These are phyloP conservation scores for Idaea straminata DNA, from an alignment of 2,888 invertebrate species.

Conservation along the genomic window DNA sequence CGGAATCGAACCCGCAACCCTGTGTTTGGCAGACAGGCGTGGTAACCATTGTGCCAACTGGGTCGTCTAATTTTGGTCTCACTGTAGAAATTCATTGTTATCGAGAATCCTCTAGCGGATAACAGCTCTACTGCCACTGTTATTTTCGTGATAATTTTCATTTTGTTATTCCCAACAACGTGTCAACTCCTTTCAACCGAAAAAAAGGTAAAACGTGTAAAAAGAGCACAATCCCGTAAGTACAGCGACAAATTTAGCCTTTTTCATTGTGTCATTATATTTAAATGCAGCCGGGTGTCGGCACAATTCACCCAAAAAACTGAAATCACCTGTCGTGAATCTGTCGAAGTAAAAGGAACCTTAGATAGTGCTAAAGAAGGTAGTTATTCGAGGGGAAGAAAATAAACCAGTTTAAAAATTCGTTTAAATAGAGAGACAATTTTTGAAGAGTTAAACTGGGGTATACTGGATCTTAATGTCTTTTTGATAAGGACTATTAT, in stretches of 20 bases:
- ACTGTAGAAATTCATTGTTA: not conserved
- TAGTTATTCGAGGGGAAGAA: conserved; percentile 30
- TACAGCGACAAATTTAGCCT: conserved; percentile 56
- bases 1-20: too few relatives aligned
- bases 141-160: conserved; percentile 27
- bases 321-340: conserved; percentile 49
- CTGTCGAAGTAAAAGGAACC: conserved; percentile 32
- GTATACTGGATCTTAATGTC: conserved; percentile 29
- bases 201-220: conserved; percentile 35
- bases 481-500: conserved; percentile 31
- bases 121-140: conserved; percentile 8
- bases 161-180: conserved; percentile 33
- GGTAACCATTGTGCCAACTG: too few relatives aligned
- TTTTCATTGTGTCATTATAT: conserved; percentile 62
- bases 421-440: conserved; percentile 60
- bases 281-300: conserved; percentile 59
- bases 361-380: conserved; percentile 29
- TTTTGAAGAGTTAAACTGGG: conserved; percentile 29
- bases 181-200: conserved; percentile 34
- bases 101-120: conserved; percentile 2
- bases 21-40: too few relatives aligned
- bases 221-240: conserved; percentile 39
- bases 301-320: conserved; percentile 54
- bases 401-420: conserved; percentile 42
- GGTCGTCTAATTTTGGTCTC: not conserved